Conservation (phyloP, 2,888 invertebrate genomes). For the Drosophila testacea region DNA sequence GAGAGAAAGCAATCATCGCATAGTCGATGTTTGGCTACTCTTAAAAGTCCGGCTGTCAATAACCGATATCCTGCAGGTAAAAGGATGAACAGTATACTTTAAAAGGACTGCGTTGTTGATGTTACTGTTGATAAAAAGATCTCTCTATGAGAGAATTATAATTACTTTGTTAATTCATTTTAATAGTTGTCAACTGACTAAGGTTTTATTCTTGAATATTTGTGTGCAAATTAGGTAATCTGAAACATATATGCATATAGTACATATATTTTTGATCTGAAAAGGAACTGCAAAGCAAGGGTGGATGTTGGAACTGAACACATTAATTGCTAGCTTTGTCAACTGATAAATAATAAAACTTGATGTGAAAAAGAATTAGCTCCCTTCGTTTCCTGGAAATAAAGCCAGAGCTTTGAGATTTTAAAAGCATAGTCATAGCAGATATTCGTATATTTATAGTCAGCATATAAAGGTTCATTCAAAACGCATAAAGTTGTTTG, state of each 20-base stretch:
- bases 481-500: constrained; percentile 63
- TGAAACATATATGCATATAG: too few relatives aligned
- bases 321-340: constrained; percentile 15
- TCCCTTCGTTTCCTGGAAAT: constrained; percentile 63
- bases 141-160: neutral
- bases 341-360: constrained; percentile 3
- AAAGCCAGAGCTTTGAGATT: constrained; percentile 18
- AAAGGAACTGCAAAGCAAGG: too few relatives aligned
- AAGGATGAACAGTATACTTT: neutral
- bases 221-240: too few relatives aligned
- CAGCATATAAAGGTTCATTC: constrained; percentile 47
- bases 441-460: neutral
- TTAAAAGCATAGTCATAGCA: neutral
- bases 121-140: neutral
- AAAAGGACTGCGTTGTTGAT: neutral
- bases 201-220: too few relatives aligned
- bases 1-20: constrained; percentile 42
- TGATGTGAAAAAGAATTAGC: constrained; percentile 23
- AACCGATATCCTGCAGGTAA: constrained; percentile 19
- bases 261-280: too few relatives aligned
- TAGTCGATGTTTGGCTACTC: constrained; percentile 42
- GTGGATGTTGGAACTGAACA: neutral
- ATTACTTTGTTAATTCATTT: neutral
- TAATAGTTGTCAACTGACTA: neutral
- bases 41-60: constrained; percentile 30